Base-by-base conservation (phyloP, 2,797 vertebrate species). In the Epinephelus malabaricus region DNA sequence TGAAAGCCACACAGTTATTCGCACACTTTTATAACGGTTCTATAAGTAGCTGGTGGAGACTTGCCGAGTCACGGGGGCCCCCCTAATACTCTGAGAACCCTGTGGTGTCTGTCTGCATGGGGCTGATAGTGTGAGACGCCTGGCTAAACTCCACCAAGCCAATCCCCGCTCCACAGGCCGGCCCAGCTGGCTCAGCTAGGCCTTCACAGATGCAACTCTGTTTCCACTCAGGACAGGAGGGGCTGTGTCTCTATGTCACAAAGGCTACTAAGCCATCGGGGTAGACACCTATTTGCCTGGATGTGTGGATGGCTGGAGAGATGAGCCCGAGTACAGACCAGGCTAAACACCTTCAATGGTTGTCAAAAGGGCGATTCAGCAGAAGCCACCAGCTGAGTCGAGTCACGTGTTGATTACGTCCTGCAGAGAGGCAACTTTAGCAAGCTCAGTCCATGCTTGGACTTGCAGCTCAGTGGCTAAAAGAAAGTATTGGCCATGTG, bases 51-150 rank as follows among this genome's bases (percentile, higher is more conserved):
- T 85, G 79, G 71, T 81, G 88, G 82, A 90, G 82, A 92, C 88
- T 89, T 84, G 91, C 84, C 69, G 81, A 92, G 86, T 92, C 93
- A 91, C 81, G 8, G 69, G 76, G 51, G 6, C 73, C 73, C 71
- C 25, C 58, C 74, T 75, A 90, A 91, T 89, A 74, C 89, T 90
- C 81, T 49, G 81, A 87, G 88, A 90, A 77, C 88, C 91, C 83
- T 6, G 40, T 81, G 81, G 86, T 86, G 91, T 91, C 86, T 88
- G 87, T 88, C 91, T 93, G 92, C 68, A 73, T 1, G 64, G 83
- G 87, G 84, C 86, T 88, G 92, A 92, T 92, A 89, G 91, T 76
- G 88, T 79, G 90, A 90, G 90, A 91, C 69, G 86, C 79, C 90
- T 92, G 92, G 92, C 88, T 88, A 55, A 87, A 82, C 82, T 91